Base-by-base conservation (phyloP, 2,113 vertebrate genomes). In the Cyrtonyx montezumae region DNA sequence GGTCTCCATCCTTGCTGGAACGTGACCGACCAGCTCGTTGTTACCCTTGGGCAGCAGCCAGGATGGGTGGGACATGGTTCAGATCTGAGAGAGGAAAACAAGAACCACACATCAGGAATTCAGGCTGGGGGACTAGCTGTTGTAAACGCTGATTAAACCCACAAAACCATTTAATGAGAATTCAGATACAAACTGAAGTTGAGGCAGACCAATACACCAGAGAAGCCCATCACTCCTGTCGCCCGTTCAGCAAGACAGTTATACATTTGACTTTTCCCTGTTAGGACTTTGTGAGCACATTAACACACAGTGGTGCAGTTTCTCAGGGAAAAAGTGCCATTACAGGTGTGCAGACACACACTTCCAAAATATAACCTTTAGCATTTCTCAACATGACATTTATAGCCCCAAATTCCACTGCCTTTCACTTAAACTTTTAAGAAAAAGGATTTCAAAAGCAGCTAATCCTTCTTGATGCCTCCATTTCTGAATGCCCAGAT, bases 1-100 rank as follows among this genome's bases (percentile, higher is more conserved):
- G 42, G 99, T 99, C 97, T 99, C 99, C 99, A 99, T 99, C 84
- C 99, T 98, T 13, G 98, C 99, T n/a, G 98, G 92, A 89, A 99
- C 98, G 6, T 99, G 99, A 66, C 98, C 99, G 11, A 97, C 91
- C 66, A 98, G 97, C 59, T 99, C 98, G 2, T 96, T 96, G 53
- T 97, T 97, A 58, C 96, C 98, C 96, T 97, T 98, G 30, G 97
- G 98, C 25, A 97, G 98, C 94, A 98, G 98, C 99, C 99, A 99
- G 73, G 97, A 97, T 0, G 98, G 98, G 86, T 98, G 97, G 85
- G 98, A 98, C 99, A 99, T 99, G 86, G 68, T 96, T 98, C 71
- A 79, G 89, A 69, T 66, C 97, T 98, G 71, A 30, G 34, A 87
- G 85, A 95, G 26, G 59, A 30, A 81, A 69, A 93, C 37, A 59